phyloP scores from a whole-genome alignment of 1,140 invertebrate species.

The Holcopasites calliopsidis region DNA sequence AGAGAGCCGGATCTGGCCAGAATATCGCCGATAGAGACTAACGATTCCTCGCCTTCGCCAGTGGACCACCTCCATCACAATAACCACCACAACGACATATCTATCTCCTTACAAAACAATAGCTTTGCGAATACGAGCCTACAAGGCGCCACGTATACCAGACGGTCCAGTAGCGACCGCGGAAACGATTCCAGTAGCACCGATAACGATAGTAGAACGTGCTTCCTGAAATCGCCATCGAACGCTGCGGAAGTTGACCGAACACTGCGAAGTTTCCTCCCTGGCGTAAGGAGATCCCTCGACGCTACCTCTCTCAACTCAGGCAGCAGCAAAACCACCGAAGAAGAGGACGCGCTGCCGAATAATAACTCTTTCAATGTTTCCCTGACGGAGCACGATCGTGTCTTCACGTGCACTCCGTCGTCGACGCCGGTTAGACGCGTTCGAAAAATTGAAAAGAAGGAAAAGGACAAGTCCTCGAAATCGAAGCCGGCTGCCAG shows the following conservation, averaged over 20 bases:
- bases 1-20: conserved; percentile 83
- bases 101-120: conserved; percentile 50
- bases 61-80: conserved; percentile 26
- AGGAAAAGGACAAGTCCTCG: conserved; percentile 52
- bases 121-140: conserved; percentile 66
- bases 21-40: conserved; percentile 65
- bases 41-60: conserved; percentile 41
- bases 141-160: conserved; percentile 26
- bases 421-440: conserved; percentile 52
- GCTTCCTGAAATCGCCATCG: conserved; percentile 39
- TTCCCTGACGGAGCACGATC: not conserved
- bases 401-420: conserved; percentile 15
- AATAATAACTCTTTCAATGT: not conserved
- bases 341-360: conserved; percentile 65
- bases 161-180: conserved; percentile 35
- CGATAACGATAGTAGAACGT: conserved; percentile 34
- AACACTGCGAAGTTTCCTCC: conserved; percentile 51
- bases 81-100: conserved; percentile 52
- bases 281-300: conserved; percentile 68
- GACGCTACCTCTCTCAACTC: conserved; percentile 72
- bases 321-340: conserved; percentile 69
- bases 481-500: conserved; percentile 79
- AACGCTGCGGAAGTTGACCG: conserved; percentile 28
- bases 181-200: conserved; percentile 43
- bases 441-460: conserved; percentile 38